Evolutionary conservation across 1,140 invertebrate species (phyloP).

Genomic region (Mya arenaria): DNA sequence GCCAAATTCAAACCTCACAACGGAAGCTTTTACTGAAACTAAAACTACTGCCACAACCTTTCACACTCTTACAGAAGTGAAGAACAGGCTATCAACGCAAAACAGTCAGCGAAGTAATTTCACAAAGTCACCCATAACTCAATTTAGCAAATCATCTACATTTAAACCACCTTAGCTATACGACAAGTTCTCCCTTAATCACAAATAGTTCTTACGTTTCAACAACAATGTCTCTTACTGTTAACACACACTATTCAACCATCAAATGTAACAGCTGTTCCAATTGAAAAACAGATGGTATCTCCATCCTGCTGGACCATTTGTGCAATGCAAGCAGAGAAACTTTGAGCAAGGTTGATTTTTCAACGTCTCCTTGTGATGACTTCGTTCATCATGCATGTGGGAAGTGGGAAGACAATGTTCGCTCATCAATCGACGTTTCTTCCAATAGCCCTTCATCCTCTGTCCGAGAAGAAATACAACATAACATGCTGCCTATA

Average conservation of each 20-base stretch:
- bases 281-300: not conserved
- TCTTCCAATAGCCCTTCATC: not conserved
- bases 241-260: not conserved
- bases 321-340: too few species aligned
- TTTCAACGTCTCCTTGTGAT: not conserved
- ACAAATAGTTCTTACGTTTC: not conserved
- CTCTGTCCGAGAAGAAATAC: slow-evolving; percentile 17
- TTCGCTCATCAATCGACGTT: not conserved
- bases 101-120: too few species aligned
- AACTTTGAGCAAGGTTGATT: slow-evolving; percentile 14
- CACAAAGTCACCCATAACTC: not conserved
- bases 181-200: not conserved
- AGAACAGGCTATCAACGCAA: too few species aligned
- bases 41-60: too few species aligned
- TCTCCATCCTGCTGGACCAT: too few species aligned
- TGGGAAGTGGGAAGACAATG: not conserved
- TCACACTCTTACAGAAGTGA: too few species aligned
- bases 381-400: slow-evolving; percentile 26
- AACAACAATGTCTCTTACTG: not conserved
- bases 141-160: not conserved
- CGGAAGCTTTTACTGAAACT: too few species aligned
- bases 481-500: not conserved
- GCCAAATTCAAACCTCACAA: too few species aligned
- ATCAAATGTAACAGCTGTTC: not conserved
- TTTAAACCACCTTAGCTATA: not conserved